These are phyloP conservation scores for Orchesella cincta DNA, from an alignment of 1,140 invertebrate species.

Conservation along the genomic window DNA sequence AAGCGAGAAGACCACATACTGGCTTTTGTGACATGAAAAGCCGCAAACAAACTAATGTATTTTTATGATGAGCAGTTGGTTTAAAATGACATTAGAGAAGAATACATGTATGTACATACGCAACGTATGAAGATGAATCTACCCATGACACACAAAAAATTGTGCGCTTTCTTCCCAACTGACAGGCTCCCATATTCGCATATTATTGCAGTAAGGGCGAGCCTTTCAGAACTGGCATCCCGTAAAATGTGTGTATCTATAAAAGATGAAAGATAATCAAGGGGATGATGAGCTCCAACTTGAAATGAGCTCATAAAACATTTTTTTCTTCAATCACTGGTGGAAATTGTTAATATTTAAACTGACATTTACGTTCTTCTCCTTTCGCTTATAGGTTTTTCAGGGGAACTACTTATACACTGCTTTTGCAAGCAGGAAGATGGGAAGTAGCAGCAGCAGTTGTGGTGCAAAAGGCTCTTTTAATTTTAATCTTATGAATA, in stretches of 20 bases:
- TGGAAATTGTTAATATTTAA: background rate
- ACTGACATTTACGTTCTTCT: constrained; percentile 21
- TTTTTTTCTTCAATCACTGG: background rate
- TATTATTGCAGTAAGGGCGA: no score
- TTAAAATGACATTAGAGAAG: constrained; percentile 6
- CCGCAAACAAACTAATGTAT: constrained; percentile 19
- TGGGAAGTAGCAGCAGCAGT: no score
- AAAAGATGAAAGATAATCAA: constrained; percentile 21
- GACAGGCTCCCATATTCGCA: background rate
- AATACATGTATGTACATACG: no score
- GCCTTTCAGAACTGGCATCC: background rate
- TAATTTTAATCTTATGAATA: no score
- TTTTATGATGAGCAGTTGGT: constrained; percentile 8
- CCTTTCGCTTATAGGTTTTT: background rate
- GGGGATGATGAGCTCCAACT: background rate
- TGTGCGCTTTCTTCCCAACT: background rate
- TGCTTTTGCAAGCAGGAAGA: no score
- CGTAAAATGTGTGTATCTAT: background rate
- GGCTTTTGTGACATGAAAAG: background rate
- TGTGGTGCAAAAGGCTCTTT: no score
- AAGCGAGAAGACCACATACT: constrained; percentile 27
- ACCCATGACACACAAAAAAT: background rate
- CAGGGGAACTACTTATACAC: background rate
- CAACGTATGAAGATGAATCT: background rate
- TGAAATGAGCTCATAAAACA: constrained; percentile 8